Evolutionary conservation across 2,113 vertebrate species (phyloP).

Genomic region (Daphoenositta chrysoptera): DNA sequence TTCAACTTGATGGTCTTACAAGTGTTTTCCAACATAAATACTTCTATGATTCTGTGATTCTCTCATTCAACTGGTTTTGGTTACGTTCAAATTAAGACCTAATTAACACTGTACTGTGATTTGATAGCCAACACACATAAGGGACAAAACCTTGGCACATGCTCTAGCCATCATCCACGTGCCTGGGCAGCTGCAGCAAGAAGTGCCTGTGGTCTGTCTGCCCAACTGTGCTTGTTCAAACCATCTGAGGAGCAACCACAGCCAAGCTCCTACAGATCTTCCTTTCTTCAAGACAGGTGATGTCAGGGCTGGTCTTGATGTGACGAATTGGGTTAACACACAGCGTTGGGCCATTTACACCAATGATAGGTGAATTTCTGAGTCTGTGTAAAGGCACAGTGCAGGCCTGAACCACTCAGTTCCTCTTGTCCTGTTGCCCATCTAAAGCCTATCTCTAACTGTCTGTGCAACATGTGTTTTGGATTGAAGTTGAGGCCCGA

Average conservation of each 20-base stretch:
- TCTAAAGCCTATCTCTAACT: background rate
- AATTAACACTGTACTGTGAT: background rate
- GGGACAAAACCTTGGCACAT: background rate
- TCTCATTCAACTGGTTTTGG: background rate
- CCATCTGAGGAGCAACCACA: background rate
- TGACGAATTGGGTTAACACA: background rate
- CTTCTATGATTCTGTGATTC: background rate
- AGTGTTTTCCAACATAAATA: background rate
- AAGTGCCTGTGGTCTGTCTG: background rate
- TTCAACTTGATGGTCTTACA: background rate
- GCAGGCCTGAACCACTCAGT: background rate
- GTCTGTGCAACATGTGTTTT: background rate
- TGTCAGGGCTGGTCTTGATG: background rate
- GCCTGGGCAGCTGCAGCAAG: background rate
- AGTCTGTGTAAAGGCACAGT: background rate
- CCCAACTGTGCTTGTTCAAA: accelerated
- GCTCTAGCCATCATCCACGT: accelerated
- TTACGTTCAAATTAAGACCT: background rate
- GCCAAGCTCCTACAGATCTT: background rate
- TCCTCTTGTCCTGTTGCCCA: background rate
- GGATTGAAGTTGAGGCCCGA: background rate
- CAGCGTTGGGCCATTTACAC: background rate
- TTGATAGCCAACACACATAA: background rate
- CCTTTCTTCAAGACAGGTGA: background rate
- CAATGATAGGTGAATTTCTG: accelerated